Evolutionary conservation across 2,113 vertebrate genomes (phyloP).

Genomic region (Siniperca chuatsi): DNA sequence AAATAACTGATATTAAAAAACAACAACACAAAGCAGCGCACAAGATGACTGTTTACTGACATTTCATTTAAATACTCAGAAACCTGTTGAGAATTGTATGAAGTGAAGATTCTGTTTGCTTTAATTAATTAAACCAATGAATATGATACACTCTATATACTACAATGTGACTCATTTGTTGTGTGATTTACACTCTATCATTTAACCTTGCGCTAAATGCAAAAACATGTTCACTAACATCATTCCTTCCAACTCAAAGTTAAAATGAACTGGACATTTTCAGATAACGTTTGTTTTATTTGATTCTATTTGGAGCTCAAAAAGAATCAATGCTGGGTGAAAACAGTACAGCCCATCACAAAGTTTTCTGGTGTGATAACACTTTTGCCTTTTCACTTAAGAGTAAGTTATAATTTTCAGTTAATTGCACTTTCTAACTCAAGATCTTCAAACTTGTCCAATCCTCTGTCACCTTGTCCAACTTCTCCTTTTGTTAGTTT

Average conservation of each 20-base stretch:
- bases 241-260: background rate
- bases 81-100: background rate
- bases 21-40: background rate
- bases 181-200: background rate
- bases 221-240: background rate
- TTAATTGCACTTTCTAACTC: background rate
- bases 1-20: background rate
- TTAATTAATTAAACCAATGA: background rate
- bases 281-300: background rate
- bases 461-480: background rate
- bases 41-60: background rate
- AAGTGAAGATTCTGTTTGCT: background rate
- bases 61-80: background rate
- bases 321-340: background rate
- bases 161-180: background rate
- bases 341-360: background rate
- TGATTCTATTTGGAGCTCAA: background rate
- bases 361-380: background rate
- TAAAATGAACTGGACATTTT: background rate
- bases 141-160: background rate
- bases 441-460: background rate
- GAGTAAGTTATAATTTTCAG: background rate
- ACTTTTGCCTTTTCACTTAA: background rate
- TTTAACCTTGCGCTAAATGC: background rate
- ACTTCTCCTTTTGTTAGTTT: background rate